Percentiles rank a stretch among this genome's conserved stretches.
Conservation (phyloP, 2,888 invertebrate species). For the Epistrophe eligans region DNA sequence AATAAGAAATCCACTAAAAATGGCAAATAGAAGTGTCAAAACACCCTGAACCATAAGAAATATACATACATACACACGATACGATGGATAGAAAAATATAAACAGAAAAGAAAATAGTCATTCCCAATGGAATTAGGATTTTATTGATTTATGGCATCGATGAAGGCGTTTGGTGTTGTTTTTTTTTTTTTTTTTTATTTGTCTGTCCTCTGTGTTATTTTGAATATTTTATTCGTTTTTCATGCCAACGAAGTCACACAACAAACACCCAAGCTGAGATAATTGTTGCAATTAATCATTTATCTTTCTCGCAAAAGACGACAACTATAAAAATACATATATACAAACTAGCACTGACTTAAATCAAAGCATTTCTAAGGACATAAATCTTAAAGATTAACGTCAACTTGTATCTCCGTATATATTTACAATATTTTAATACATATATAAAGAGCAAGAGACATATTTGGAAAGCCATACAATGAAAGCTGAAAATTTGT, state of each 20-base stretch:
- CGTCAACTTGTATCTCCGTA: slow-evolving; percentile 25
- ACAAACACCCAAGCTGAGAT: slow-evolving; percentile 40
- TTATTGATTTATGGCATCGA: slow-evolving; percentile 70
- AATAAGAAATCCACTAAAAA: slow-evolving; percentile 49
- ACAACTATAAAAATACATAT: not conserved
- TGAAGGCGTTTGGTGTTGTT: slow-evolving; percentile 39
- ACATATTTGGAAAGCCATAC: not conserved
- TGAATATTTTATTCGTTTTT: slow-evolving; percentile 52
- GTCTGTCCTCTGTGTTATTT: not conserved
- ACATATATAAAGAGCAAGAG: not conserved
- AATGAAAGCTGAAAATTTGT: not conserved
- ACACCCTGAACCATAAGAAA: slow-evolving; percentile 8
- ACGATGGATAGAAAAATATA: no score
- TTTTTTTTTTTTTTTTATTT: slow-evolving; percentile 8
- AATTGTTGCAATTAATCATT: slow-evolving; percentile 72
- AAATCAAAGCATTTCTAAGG: slow-evolving; percentile 59
- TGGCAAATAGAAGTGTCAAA: slow-evolving; percentile 43
- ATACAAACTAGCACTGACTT: slow-evolving; percentile 25
- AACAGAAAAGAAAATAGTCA: slow-evolving; percentile 32
- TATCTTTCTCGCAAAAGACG: slow-evolving; percentile 12
- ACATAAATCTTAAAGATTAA: slow-evolving; percentile 72
- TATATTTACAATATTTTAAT: not conserved
- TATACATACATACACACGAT: not conserved
- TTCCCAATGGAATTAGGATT: slow-evolving; percentile 55
- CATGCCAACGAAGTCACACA: slow-evolving; percentile 25